These are phyloP conservation scores for Trissoscelio sp. DNA, from an alignment of 2,888 invertebrate species.

Conservation along the genomic window DNA sequence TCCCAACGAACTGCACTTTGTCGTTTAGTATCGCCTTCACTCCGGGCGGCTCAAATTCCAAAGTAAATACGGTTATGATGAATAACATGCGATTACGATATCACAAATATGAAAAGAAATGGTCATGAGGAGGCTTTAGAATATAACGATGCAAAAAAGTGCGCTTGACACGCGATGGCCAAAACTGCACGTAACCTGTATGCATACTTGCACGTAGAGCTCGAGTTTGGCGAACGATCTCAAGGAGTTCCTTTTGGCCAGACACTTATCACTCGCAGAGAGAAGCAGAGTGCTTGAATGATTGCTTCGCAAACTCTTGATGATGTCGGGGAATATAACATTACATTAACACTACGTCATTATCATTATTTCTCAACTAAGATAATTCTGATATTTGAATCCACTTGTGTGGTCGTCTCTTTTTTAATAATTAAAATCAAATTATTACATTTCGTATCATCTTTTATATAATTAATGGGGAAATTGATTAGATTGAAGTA, in stretches of 20 bases:
- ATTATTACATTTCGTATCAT: too few species aligned
- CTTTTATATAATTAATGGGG: too few species aligned
- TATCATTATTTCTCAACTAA: constrained; percentile 35
- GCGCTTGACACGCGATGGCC: constrained; percentile 46
- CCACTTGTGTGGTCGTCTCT: constrained; percentile 53
- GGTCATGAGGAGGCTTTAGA: constrained; percentile 58
- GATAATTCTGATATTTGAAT: constrained; percentile 40
- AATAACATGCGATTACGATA: constrained; percentile 61
- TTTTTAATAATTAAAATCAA: too few species aligned
- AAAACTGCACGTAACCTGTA: constrained; percentile 58
- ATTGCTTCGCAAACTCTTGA: constrained; percentile 16
- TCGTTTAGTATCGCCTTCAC: constrained; percentile 22
- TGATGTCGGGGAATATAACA: constrained; percentile 38
- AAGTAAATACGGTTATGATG: constrained; percentile 50
- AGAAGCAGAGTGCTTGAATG: constrained; percentile 28
- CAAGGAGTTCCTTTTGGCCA: constrained; percentile 28
- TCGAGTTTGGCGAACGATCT: constrained; percentile 20
- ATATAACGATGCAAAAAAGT: constrained; percentile 55
- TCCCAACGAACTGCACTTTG: constrained; percentile 36
- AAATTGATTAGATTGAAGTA: too few species aligned
- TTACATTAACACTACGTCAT: constrained; percentile 57
- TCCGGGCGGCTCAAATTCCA: constrained; percentile 42
- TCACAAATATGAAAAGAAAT: constrained; percentile 54
- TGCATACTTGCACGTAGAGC: constrained; percentile 34
- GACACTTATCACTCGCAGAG: constrained; percentile 31